Evolutionary conservation across 2,888 invertebrate genomes (phyloP), one percentile per base, ranked within the genome.

Genomic region (Tiphia femorata): DNA sequence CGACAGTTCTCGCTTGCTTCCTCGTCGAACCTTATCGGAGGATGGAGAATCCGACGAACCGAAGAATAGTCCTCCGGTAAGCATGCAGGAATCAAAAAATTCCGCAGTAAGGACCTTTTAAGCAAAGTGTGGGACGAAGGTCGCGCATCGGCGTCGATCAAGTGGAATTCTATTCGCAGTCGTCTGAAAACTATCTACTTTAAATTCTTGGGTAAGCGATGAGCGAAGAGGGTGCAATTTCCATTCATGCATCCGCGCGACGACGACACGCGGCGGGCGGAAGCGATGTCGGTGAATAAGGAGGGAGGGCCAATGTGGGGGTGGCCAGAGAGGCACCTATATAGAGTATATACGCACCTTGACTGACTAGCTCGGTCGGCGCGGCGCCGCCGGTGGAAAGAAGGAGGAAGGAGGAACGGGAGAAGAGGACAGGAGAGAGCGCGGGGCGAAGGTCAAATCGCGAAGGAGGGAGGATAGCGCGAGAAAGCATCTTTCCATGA

Each of bases 401-500:
- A 17, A 29, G 20, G 19, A 49, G 37, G 35, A 33, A 23, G 25
- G 55, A 7, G 44, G 41, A 33, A 35, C n/a, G n/a, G 49, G 41
- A 20, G 41, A 52, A 49, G 55, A 54, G 57, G 42, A 51, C 54
- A 62, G 67, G 54, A 47, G 58, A 49, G 62, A 61, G 14, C 40
- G 40, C 41, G 12, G 51, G 51, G 60, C 37, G 60, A 42, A 43
- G 46, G 20, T 23, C 23, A 43, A 19, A 21, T n/a, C 21, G 38
- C 41, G 38, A 7, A 49, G 38, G 46, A 29, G 60, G 44, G 44
- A 27, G 62, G 44, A 49, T 40, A 57, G 61, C 63, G 62, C 64
- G 54, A 67, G 59, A 62, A 68, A 70, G 58, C 58, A 68, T 64
- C 68, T 70, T 63, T 62, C 64, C 57, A 72, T 73, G 72, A 75